Conservation (phyloP, 2,888 invertebrate genomes). For the Aspidapion aeneum region DNA sequence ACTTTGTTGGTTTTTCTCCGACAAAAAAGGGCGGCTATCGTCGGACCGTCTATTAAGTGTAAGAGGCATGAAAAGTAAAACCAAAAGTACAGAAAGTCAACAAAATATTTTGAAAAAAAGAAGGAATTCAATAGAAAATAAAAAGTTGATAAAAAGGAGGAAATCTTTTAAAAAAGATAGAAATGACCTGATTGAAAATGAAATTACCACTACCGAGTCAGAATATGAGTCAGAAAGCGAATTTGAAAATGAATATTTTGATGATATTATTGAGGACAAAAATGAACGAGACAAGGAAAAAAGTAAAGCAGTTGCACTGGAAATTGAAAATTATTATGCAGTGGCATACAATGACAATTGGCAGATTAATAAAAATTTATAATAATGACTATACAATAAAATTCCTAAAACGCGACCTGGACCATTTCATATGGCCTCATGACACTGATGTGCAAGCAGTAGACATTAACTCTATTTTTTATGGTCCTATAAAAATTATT, state of each 20-base stretch:
- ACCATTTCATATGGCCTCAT: background rate
- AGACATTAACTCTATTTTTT: background rate
- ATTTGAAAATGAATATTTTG: background rate
- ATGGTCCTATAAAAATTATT: background rate
- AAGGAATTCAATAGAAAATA: background rate
- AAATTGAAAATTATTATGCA: constrained; percentile 2
- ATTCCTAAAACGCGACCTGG: background rate
- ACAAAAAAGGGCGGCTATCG: background rate
- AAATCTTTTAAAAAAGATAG: background rate
- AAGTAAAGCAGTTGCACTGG: background rate
- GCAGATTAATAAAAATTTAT: constrained; percentile 1
- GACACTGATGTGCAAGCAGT: background rate
- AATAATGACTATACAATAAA: background rate
- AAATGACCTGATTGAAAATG: background rate
- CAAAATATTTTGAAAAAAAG: background rate
- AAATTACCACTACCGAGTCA: background rate
- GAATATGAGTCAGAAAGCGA: constrained; percentile 1
- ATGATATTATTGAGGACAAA: background rate
- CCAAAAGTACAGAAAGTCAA: too few species aligned
- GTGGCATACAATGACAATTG: constrained; percentile 1
- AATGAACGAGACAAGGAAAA: background rate
- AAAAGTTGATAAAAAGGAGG: background rate
- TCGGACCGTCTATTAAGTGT: background rate
- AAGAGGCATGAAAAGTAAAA: too few species aligned
- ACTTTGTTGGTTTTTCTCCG: background rate